phyloP scores from a whole-genome alignment of 2,888 invertebrate species.

The Corythucha ciliata region DNA sequence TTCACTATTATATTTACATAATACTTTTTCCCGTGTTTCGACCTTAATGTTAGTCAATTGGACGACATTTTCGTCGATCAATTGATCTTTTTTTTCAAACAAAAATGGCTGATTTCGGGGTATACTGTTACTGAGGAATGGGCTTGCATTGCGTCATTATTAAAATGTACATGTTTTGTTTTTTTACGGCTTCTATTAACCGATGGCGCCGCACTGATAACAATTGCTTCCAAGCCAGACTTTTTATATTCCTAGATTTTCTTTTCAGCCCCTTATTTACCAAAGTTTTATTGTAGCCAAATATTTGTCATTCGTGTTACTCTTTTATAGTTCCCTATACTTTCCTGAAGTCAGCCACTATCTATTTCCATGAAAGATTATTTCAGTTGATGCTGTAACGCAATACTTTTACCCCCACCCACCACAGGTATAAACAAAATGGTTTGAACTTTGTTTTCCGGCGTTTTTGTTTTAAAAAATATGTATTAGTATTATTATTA shows the following conservation, averaged over 20 bases:
- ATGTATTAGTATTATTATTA: too few species aligned
- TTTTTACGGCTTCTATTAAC: conserved; percentile 3
- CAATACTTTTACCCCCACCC: too few species aligned
- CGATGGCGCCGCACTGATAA: conserved; percentile 21
- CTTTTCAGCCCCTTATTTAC: conserved; percentile 14
- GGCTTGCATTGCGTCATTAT: neutral
- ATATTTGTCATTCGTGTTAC: conserved; percentile 19
- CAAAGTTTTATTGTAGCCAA: conserved; percentile 21
- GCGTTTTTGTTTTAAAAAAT: too few species aligned
- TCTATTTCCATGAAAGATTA: too few species aligned
- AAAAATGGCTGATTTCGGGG: neutral
- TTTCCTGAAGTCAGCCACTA: neutral
- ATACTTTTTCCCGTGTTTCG: conserved; percentile 30
- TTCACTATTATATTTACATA: conserved; percentile 32
- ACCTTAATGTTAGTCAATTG: conserved; percentile 28
- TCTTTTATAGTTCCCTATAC: neutral
- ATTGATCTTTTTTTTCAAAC: neutral
- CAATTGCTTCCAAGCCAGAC: conserved; percentile 1
- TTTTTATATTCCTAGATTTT: conserved; percentile 21
- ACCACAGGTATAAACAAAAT: too few species aligned
- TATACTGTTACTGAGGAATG: neutral
- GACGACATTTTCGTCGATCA: conserved; percentile 12
- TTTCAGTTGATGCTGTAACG: too few species aligned
- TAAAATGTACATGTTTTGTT: neutral
- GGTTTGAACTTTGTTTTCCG: too few species aligned